Evolutionary conservation across 2,113 vertebrate species (phyloP), one percentile per base, ranked within the genome.

Genomic region (Rhinoptilus africanus): DNA sequence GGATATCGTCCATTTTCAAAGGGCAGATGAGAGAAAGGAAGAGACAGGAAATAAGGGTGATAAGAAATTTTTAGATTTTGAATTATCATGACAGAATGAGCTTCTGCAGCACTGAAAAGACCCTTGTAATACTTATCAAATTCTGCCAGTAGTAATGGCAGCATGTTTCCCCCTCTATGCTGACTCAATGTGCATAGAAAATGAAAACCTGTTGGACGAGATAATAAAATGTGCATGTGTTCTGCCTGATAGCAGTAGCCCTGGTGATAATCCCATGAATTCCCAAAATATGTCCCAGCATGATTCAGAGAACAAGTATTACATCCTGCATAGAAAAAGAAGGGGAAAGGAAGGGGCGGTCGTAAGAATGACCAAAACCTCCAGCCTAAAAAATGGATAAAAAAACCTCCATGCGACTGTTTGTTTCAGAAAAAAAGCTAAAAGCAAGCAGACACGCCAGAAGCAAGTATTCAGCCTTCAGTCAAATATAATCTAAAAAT

Each of bases 251-350:
- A 97, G 94, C 81, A 95, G 95, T 92, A 97, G 93, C 75, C 93
- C 93, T 93, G 86, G 96, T 97, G 94, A 97, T 97, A 97, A 97
- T 97, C 97, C 92, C 54, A 39, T 94, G 96, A 95, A 95, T 96
- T 96, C 94, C 95, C 88, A 80, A 97, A 97, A 86, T 72, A 95
- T 86, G 92, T 81, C 86, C 77, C 91, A 89, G 87, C 84, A 68
- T 92, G 96, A 97, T 81, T 88, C 85, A 87, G 78, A 92, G 77
- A 95, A 73, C 80, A 74, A 95, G 74, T 62, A 43, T 91, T 91
- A 83, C 48, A 95, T 50, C 69, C 85, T 91, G 63, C 85, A 68
- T n/a, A 74, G 69, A 60, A 72, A 47, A 83, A 43, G 60, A 89
- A 81, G 17, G 16, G 60, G 13, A 92, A 92, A 92, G 21, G 64